phyloP scores from a whole-genome alignment of 2,888 invertebrate genomes.

The Ormyrus nitidulus region DNA sequence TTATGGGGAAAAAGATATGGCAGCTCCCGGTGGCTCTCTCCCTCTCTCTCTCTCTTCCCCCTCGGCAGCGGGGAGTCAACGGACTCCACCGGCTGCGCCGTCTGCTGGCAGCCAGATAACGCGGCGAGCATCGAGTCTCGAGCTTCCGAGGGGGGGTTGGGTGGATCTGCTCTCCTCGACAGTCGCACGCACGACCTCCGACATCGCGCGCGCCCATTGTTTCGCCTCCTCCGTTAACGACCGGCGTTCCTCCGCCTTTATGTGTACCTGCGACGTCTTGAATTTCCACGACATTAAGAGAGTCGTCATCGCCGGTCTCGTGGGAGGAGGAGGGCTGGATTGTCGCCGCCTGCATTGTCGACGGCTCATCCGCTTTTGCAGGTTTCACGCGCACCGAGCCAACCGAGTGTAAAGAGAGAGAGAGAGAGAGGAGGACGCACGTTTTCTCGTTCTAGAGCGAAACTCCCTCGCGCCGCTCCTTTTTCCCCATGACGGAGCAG shows the following conservation, averaged over 20 bases:
- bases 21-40: constrained; percentile 6
- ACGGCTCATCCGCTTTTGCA: constrained; percentile 31
- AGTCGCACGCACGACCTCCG: constrained; percentile 63
- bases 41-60: constrained; percentile 7
- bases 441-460: neutral
- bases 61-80: neutral
- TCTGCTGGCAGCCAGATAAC: no score
- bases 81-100: no score
- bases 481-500: constrained; percentile 10
- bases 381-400: constrained; percentile 27
- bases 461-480: neutral
- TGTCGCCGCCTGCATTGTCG: constrained; percentile 1
- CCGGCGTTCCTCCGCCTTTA: constrained; percentile 55
- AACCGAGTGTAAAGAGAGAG: constrained; percentile 15
- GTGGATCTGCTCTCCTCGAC: constrained; percentile 62
- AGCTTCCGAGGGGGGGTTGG: constrained; percentile 30
- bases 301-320: constrained; percentile 59
- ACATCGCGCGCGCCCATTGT: constrained; percentile 67
- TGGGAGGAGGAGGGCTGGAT: constrained; percentile 52
- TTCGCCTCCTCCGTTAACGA: constrained; percentile 64
- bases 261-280: constrained; percentile 64
- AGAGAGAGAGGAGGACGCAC: neutral
- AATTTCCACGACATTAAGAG: constrained; percentile 67
- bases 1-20: constrained; percentile 42
- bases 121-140: neutral